Evolutionary conservation across 2,888 invertebrate genomes (phyloP).

Genomic region (Cryptosula pallasiana): DNA sequence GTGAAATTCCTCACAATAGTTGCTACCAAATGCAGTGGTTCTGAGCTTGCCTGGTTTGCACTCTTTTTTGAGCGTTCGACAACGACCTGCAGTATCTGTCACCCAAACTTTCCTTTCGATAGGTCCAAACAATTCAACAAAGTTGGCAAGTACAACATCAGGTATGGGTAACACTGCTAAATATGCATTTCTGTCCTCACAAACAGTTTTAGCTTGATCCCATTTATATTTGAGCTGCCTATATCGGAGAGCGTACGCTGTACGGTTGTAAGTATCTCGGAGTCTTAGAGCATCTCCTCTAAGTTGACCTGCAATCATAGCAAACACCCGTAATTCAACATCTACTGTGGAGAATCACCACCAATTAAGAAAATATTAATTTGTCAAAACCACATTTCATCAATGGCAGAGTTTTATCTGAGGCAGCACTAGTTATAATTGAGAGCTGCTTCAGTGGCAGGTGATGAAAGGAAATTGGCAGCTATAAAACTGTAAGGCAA

Average conservation of each 20-base stretch:
- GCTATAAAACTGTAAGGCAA: too few relatives aligned
- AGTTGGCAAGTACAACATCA: not conserved
- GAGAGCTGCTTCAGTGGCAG: too few relatives aligned
- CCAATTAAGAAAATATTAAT: too few relatives aligned
- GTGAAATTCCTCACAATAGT: not conserved
- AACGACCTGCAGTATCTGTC: not conserved
- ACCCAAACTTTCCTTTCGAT: not conserved
- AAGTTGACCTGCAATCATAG: not conserved
- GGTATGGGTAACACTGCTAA: not conserved
- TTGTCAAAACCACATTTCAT: too few relatives aligned
- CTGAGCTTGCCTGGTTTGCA: not conserved
- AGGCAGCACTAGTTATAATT: too few relatives aligned
- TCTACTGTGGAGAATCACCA: too few relatives aligned
- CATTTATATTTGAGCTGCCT: not conserved
- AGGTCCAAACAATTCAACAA: not conserved
- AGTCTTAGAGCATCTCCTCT: not conserved
- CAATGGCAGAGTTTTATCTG: too few relatives aligned
- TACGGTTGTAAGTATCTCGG: not conserved
- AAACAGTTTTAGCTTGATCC: not conserved
- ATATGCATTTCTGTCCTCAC: not conserved
- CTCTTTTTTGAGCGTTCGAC: not conserved
- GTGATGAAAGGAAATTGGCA: too few relatives aligned
- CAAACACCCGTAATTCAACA: too few relatives aligned
- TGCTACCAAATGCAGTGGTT: not conserved
- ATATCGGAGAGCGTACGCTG: not conserved